Evolutionary conservation across 2,888 invertebrate genomes (phyloP).

Genomic region (Ypsolopha sequella): DNA sequence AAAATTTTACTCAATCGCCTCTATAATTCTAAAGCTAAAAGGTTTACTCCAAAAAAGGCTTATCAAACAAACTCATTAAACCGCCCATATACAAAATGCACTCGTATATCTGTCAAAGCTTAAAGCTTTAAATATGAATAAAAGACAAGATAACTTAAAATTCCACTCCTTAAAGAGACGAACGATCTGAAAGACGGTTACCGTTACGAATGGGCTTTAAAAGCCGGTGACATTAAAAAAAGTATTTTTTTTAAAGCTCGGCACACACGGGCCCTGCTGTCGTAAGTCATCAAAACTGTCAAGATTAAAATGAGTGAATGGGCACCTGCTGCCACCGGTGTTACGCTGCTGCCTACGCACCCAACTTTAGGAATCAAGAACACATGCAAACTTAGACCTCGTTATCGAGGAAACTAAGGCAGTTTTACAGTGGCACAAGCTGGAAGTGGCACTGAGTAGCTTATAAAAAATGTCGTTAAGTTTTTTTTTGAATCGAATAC

Average conservation of each 20-base stretch:
- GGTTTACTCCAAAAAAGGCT: background rate
- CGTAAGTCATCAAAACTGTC: conserved; percentile 69
- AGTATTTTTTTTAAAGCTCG: conserved; percentile 43
- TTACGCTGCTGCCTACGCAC: conserved; percentile 63
- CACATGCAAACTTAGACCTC: background rate
- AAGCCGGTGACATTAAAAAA: conserved; percentile 51
- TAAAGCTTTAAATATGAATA: conserved; percentile 16
- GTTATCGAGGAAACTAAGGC: background rate
- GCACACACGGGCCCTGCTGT: conserved; percentile 46
- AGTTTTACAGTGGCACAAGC: too few species aligned
- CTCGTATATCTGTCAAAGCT: conserved; percentile 5
- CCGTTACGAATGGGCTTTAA: conserved; percentile 63
- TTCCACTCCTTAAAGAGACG: conserved; percentile 44
- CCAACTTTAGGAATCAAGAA: conserved; percentile 11
- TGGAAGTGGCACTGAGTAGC: too few species aligned
- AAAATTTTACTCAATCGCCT: background rate
- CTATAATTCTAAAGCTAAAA: background rate
- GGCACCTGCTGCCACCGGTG: conserved; percentile 66
- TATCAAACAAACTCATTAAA: conserved; percentile 1
- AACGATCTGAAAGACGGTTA: conserved; percentile 52
- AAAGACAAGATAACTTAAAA: conserved; percentile 46
- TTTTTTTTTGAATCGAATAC: too few species aligned
- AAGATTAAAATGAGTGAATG: conserved; percentile 68
- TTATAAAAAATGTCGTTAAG: too few species aligned
- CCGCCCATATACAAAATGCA: background rate